Evolutionary conservation across 2,888 invertebrate species (phyloP).

Genomic region (Perithous albicinctus): DNA sequence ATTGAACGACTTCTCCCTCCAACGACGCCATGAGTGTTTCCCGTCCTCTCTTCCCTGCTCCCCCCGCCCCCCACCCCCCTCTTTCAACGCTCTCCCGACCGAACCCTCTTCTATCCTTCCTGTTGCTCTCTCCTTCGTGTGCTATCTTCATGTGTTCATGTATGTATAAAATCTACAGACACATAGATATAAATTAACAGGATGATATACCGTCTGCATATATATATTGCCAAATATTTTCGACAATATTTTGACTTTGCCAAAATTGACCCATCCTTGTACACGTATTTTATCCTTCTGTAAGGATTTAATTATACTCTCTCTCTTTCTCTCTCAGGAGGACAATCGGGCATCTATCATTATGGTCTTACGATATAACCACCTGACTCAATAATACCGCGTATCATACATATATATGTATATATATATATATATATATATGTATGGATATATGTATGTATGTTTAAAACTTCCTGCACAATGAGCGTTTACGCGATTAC

Average conservation of each 20-base stretch:
- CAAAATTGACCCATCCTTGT: background rate
- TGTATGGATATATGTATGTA: too few species aligned
- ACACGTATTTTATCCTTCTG: background rate
- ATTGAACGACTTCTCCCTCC: conserved; percentile 76
- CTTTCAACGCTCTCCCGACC: conserved; percentile 41
- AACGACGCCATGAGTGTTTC: conserved; percentile 17
- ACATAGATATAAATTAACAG: conserved; percentile 29
- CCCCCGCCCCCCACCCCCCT: conserved; percentile 47
- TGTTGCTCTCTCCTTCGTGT: conserved; percentile 36
- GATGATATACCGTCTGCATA: conserved; percentile 43
- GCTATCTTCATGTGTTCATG: conserved; percentile 8
- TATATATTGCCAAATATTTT: too few species aligned
- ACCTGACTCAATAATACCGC: background rate
- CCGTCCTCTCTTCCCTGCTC: conserved; percentile 48
- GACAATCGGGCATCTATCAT: background rate
- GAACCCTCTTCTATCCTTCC: conserved; percentile 37
- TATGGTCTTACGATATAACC: background rate
- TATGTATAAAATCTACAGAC: background rate
- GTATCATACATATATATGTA: background rate
- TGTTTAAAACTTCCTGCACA: conserved; percentile 58
- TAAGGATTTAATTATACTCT: background rate
- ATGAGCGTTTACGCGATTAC: conserved; percentile 66
- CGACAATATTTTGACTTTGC: too few species aligned
- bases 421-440: too few species aligned
- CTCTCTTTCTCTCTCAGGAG: background rate